Percentiles rank a stretch among this genome's conserved stretches.
phyloP scores from a whole-genome alignment of 2,888 invertebrate species.

The Caenorhabditis sp. region DNA sequence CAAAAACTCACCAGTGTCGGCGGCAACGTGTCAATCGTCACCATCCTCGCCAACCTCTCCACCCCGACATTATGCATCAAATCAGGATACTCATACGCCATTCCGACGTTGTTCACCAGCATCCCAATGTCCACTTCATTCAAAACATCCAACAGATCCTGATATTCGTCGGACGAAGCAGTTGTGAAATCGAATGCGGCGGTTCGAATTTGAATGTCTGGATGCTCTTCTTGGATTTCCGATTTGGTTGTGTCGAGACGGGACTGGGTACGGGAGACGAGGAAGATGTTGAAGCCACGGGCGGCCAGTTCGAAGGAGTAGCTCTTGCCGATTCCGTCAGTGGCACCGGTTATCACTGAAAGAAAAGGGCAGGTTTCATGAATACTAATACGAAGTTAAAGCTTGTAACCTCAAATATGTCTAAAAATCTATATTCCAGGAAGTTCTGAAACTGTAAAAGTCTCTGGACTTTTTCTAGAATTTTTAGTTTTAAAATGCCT shows the following conservation, averaged over 20 bases:
- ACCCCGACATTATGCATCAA: constrained; percentile 75
- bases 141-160: constrained; percentile 71
- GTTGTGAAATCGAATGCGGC: constrained; percentile 77
- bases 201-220: constrained; percentile 72
- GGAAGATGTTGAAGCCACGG: constrained; percentile 77
- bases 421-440: too few species aligned
- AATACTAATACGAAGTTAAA: constrained; percentile 35
- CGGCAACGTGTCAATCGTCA: constrained; percentile 90
- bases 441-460: not conserved
- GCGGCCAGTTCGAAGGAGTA: constrained; percentile 80
- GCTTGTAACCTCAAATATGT: too few species aligned
- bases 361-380: not conserved
- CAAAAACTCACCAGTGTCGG: constrained; percentile 84
- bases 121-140: constrained; percentile 75
- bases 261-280: constrained; percentile 78
- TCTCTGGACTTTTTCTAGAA: not conserved
- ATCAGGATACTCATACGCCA: constrained; percentile 91
- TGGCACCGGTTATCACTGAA: constrained; percentile 80
- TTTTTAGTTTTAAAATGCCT: too few species aligned
- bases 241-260: constrained; percentile 77
- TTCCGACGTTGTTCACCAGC: constrained; percentile 92
- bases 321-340: constrained; percentile 82
- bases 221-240: constrained; percentile 73
- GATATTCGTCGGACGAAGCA: constrained; percentile 68
- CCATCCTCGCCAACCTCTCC: constrained; percentile 84